These are phyloP conservation scores for Nothoprocta perdicaria DNA, from an alignment of 2,113 vertebrate species.

Conservation along the genomic window DNA sequence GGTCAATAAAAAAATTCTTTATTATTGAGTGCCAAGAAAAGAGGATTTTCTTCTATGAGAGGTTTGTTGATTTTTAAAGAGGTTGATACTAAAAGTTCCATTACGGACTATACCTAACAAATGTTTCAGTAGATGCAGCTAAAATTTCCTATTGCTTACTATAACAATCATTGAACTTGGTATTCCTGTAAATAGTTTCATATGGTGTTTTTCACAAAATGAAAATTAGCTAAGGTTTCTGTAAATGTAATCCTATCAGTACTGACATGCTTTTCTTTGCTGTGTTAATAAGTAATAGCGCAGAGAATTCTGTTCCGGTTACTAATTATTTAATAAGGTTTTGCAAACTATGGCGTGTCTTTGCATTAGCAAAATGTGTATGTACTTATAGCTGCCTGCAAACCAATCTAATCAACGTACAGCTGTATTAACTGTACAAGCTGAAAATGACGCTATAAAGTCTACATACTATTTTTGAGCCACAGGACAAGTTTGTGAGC, in stretches of 20 bases:
- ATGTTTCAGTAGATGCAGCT: neutral
- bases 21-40: conserved; percentile 22
- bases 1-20: neutral
- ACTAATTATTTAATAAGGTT: neutral
- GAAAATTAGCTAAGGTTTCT: neutral
- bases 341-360: neutral
- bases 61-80: neutral
- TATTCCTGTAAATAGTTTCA: neutral
- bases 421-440: neutral
- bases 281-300: neutral
- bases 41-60: conserved; percentile 1
- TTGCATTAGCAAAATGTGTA: neutral
- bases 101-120: neutral
- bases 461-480: neutral
- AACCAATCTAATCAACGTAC: neutral
- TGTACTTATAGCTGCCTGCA: neutral
- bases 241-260: neutral
- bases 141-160: neutral
- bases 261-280: neutral
- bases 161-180: neutral
- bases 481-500: neutral
- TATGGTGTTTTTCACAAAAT: neutral
- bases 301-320: neutral
- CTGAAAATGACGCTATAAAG: neutral
- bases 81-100: neutral